phyloP scores from a whole-genome alignment of 2,113 vertebrate genomes.

The Calidris pygmaea region DNA sequence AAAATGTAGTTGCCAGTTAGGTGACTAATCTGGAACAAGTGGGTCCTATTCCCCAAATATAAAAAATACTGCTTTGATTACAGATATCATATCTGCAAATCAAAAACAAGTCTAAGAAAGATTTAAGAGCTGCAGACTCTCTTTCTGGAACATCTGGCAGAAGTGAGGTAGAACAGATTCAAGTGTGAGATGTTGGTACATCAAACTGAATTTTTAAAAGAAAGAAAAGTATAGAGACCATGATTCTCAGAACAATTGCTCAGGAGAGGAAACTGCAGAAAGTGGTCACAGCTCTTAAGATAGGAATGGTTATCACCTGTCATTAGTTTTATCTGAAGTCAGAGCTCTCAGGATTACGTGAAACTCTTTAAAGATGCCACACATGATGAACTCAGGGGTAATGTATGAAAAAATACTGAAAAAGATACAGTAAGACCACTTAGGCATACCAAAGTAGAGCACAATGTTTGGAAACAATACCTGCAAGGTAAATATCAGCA shows the following conservation, averaged over 20 bases:
- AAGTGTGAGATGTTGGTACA: neutral
- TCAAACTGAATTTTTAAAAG: neutral
- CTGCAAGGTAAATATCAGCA: neutral
- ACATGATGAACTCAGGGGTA: neutral
- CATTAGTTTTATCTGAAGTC: neutral
- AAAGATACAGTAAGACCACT: neutral
- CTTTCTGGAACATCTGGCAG: neutral
- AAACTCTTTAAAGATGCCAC: neutral
- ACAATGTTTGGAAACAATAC: neutral
- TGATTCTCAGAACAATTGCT: neutral
- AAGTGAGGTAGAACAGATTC: neutral
- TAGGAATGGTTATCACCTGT: neutral
- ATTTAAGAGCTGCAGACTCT: neutral
- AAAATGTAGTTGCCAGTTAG: neutral
- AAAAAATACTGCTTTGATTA: neutral
- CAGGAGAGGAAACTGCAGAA: neutral
- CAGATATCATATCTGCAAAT: neutral
- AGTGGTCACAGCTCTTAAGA: neutral
- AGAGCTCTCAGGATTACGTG: neutral
- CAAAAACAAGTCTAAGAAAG: neutral
- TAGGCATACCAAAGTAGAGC: neutral
- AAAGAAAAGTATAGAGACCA: neutral
- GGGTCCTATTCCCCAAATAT: neutral
- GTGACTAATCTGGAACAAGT: neutral
- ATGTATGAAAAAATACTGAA: neutral